Evolutionary conservation across 2,888 invertebrate species (phyloP).

Genomic region (Drosophila pseudotakahashii): DNA sequence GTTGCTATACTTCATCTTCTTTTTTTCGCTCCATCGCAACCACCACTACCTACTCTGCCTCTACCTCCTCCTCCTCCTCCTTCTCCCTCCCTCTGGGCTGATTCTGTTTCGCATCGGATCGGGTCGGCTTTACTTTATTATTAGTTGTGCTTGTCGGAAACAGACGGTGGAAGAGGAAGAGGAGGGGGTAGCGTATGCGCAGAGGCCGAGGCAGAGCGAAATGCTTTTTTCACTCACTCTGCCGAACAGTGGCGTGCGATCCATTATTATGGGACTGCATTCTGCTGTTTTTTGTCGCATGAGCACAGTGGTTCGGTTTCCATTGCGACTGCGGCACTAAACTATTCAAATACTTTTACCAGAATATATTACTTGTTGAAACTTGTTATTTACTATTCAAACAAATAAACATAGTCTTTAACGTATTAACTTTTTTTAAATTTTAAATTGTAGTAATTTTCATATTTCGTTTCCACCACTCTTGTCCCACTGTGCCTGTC

Average conservation of each 20-base stretch:
- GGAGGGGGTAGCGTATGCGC: slow-evolving; percentile 50
- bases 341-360: too few relatives aligned
- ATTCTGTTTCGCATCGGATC: slow-evolving; percentile 44
- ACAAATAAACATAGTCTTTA: too few relatives aligned
- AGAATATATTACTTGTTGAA: too few relatives aligned
- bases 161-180: slow-evolving; percentile 28
- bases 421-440: too few relatives aligned
- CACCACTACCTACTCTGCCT: slow-evolving; percentile 37
- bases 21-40: slow-evolving; percentile 55
- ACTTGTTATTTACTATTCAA: too few relatives aligned
- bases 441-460: too few relatives aligned
- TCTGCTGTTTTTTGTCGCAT: slow-evolving; percentile 2
- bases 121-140: slow-evolving; percentile 74
- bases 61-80: background rate
- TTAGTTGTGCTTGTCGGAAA: slow-evolving; percentile 68
- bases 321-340: background rate
- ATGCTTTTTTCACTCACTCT: slow-evolving; percentile 52
- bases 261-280: slow-evolving; percentile 16
- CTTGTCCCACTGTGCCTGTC: slow-evolving; percentile 59
- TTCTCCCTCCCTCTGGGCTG: slow-evolving; percentile 1
- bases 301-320: background rate
- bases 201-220: slow-evolving; percentile 37
- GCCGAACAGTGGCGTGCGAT: slow-evolving; percentile 25
- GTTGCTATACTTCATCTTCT: slow-evolving; percentile 78
- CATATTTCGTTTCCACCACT: background rate